Percentiles rank a stretch among this genome's conserved stretches.
Evolutionary conservation across 23 tunicate genomes (phyloP).

Genomic region (Halocynthia aurantium): DNA sequence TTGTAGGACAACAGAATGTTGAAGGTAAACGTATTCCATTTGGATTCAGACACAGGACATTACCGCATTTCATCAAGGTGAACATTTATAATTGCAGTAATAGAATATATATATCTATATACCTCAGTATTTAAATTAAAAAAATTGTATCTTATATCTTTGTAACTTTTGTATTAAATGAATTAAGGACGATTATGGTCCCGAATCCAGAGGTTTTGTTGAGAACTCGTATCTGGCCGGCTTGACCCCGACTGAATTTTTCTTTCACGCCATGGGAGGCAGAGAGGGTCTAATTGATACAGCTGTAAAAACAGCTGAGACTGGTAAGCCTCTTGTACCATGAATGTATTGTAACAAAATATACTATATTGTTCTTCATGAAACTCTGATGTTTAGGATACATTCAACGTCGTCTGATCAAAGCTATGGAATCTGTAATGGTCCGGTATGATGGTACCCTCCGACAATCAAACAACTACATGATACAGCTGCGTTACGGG

Average conservation of each 20-base stretch:
- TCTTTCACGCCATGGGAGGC: slow-evolving; percentile 99
- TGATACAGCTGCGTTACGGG: slow-evolving; percentile 97
- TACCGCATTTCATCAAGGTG: slow-evolving; percentile 98
- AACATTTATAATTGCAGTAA: not conserved
- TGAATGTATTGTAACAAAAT: not conserved
- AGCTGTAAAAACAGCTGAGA: slow-evolving; percentile 99
- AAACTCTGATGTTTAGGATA: slow-evolving; percentile 41
- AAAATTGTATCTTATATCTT: not conserved
- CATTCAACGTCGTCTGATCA: slow-evolving; percentile 98
- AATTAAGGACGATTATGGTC: slow-evolving; percentile 96
- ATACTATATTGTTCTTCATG: not conserved
- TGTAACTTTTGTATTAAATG: not conserved
- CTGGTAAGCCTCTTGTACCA: slow-evolving; percentile 37
- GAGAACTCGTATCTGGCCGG: slow-evolving; percentile 99
- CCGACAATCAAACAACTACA: slow-evolving; percentile 96
- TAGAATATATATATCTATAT: not conserved
- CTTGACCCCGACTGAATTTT: slow-evolving; percentile 98
- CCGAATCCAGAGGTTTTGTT: slow-evolving; percentile 98
- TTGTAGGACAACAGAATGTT: slow-evolving; percentile 99
- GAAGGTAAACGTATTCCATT: slow-evolving; percentile 99
- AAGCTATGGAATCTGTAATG: slow-evolving; percentile 99
- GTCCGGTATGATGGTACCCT: slow-evolving; percentile 98
- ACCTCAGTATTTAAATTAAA: not conserved
- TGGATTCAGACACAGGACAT: slow-evolving; percentile 94
- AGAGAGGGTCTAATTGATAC: slow-evolving; percentile 99